Percentiles rank a stretch among this genome's conserved stretches.
Conservation (phyloP, 2,113 vertebrate species). For the Phyllostomus discolor region DNA sequence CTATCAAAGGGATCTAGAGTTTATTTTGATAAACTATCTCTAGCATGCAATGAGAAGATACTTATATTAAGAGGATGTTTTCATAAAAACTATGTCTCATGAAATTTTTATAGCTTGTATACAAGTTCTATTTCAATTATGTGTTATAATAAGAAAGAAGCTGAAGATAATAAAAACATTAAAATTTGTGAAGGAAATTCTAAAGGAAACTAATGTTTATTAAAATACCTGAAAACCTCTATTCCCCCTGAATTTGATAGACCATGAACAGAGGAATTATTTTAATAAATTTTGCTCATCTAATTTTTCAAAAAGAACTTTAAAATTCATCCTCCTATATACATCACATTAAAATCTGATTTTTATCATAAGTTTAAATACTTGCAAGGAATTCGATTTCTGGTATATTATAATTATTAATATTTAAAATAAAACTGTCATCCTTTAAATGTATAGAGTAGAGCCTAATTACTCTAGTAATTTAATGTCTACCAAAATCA, state of each 20-base stretch:
- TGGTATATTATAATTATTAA: not conserved
- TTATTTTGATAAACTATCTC: constrained; percentile 1
- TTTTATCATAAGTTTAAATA: not conserved
- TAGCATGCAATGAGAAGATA: not conserved
- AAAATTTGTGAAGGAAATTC: not conserved
- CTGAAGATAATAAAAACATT: not conserved
- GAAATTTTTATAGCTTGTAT: not conserved
- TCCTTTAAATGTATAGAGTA: not conserved
- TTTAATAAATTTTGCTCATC: not conserved
- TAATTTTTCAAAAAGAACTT: not conserved
- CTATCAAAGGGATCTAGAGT: not conserved
- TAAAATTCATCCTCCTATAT: not conserved
- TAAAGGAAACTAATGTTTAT: constrained; percentile 29
- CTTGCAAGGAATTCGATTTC: not conserved
- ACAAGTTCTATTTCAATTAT: constrained; percentile 34
- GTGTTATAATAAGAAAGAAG: not conserved
- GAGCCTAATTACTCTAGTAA: not conserved
- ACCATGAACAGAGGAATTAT: not conserved
- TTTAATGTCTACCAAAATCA: not conserved
- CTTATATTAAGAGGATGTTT: constrained; percentile 7
- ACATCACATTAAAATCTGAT: not conserved
- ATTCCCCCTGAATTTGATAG: not conserved
- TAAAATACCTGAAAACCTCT: not conserved
- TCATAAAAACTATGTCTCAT: not conserved
- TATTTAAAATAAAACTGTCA: not conserved